Conservation (phyloP, 2,113 vertebrate genomes). For the Salvator merianae region DNA sequence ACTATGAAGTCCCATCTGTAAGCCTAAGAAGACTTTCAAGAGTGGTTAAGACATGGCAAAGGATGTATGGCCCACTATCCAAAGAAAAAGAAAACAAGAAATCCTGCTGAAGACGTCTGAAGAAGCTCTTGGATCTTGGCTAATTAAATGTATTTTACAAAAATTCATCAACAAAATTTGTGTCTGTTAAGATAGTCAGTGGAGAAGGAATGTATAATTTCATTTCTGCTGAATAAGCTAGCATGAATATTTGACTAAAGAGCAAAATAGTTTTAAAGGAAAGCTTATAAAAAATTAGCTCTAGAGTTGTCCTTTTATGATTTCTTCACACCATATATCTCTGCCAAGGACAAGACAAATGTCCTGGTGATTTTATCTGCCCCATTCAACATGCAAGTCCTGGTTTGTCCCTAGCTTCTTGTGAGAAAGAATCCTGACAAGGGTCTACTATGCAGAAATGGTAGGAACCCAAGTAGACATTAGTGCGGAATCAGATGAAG, state of each 20-base stretch:
- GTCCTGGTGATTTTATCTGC: neutral
- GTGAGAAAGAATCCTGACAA: no score
- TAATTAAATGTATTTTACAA: neutral
- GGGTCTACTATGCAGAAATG: no score
- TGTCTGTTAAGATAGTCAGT: slow-evolving; percentile 53
- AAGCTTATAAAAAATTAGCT: neutral
- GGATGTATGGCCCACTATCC: neutral
- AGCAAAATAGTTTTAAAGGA: slow-evolving; percentile 30
- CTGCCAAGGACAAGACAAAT: neutral
- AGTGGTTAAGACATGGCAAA: neutral
- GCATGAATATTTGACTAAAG: slow-evolving; percentile 22
- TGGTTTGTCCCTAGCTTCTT: no score
- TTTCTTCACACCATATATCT: neutral
- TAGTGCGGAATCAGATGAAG: no score
- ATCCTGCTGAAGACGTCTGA: neutral
- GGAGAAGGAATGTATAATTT: slow-evolving; percentile 43
- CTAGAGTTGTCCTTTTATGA: neutral
- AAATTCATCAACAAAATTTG: slow-evolving; percentile 22
- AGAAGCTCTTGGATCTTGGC: neutral
- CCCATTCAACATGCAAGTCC: neutral
- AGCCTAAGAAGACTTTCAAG: neutral
- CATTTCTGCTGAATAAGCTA: slow-evolving; percentile 59
- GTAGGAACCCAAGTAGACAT: no score
- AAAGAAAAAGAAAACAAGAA: neutral
- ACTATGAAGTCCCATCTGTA: neutral